These are phyloP conservation scores for Anoplopoma fimbria DNA, from an alignment of 2,113 vertebrate species.

Conservation along the genomic window DNA sequence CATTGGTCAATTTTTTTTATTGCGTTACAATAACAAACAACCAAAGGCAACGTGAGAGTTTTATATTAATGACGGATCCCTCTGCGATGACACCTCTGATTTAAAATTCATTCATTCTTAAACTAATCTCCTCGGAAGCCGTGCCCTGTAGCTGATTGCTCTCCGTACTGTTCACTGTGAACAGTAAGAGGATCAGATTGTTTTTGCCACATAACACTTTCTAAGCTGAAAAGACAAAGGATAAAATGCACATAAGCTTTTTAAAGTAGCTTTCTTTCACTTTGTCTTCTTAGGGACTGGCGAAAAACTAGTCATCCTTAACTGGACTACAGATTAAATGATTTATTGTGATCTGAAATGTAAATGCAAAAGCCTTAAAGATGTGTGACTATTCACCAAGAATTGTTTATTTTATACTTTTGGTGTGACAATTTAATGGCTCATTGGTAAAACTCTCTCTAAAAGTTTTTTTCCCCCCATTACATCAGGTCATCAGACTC, in stretches of 20 bases:
- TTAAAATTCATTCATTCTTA: slow-evolving; percentile 23
- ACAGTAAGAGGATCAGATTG: slow-evolving; percentile 29
- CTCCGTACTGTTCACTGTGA: slow-evolving; percentile 24
- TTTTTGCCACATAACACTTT: slow-evolving; percentile 26
- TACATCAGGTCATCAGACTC: background rate
- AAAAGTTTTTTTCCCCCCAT: background rate
- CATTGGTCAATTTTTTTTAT: background rate
- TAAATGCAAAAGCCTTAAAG: background rate
- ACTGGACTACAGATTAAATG: background rate
- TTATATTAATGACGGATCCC: slow-evolving; percentile 9
- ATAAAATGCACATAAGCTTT: background rate
- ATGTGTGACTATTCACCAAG: background rate
- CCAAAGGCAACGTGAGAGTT: background rate
- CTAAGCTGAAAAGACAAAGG: slow-evolving; percentile 2
- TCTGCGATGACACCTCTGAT: background rate
- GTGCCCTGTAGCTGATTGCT: slow-evolving; percentile 10
- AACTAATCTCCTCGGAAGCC: slow-evolving; percentile 24
- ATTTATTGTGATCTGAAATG: background rate
- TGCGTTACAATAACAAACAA: background rate
- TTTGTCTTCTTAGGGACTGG: background rate
- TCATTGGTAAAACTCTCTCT: background rate
- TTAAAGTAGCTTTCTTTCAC: slow-evolving; percentile 4
- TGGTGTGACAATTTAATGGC: background rate
- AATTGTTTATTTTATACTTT: background rate
- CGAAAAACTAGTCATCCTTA: background rate